phyloP scores from a whole-genome alignment of 2,113 vertebrate species.

The Acrocephalus arundinaceus region DNA sequence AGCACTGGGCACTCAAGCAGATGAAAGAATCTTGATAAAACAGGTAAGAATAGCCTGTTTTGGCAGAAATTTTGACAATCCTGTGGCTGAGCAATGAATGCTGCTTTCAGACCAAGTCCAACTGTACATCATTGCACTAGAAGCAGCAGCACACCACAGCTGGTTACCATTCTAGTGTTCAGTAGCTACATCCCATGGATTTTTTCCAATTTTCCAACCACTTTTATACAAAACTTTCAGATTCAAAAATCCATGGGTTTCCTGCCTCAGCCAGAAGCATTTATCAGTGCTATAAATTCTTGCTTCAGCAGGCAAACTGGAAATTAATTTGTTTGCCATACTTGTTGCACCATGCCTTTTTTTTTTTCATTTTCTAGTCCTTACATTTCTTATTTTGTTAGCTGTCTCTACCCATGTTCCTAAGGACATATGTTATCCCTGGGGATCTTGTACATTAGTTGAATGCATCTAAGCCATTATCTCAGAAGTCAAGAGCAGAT shows the following conservation, averaged over 20 bases:
- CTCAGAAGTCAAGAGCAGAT: neutral
- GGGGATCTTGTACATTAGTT: neutral
- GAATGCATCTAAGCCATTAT: neutral
- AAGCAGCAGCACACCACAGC: neutral
- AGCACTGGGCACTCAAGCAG: neutral
- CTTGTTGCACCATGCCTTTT: neutral
- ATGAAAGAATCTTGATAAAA: neutral
- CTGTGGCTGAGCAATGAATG: neutral
- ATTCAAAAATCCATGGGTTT: neutral
- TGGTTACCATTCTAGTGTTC: rapidly evolving
- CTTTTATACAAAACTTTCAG: neutral
- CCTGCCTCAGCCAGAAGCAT: neutral
- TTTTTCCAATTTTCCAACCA: neutral
- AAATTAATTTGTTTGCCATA: neutral
- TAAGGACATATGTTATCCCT: neutral
- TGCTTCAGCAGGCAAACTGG: neutral
- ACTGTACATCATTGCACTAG: no score
- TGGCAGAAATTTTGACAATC: neutral
- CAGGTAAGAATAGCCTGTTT: neutral
- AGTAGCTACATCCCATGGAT: neutral
- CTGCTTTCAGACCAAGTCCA: neutral
- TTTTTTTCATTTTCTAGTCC: neutral
- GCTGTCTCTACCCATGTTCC: neutral
- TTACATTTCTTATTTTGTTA: neutral
- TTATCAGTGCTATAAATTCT: neutral